A percentile compares a stretch with the other conserved stretches of the same genome.
Evolutionary conservation across 2,797 vertebrate species (phyloP).

Genomic region (Philypnodon macrostomus): DNA sequence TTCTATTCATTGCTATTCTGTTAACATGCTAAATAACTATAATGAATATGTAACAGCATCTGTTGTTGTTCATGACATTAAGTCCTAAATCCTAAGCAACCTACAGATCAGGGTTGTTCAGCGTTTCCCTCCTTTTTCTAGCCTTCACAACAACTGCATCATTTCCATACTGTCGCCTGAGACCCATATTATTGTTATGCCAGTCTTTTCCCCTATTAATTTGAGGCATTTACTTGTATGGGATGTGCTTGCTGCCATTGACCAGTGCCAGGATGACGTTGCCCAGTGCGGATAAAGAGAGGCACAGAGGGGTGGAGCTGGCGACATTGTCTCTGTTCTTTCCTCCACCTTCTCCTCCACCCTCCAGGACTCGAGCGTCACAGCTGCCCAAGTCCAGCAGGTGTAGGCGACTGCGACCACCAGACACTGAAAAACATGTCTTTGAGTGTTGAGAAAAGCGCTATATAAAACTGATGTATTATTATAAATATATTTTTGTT

Average conservation of each 20-base stretch:
- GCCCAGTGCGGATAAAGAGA: slow-evolving; percentile 92
- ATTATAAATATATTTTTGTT: too few relatives aligned
- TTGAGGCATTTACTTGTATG: slow-evolving; percentile 86
- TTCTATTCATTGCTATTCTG: slow-evolving; percentile 27
- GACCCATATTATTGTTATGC: not conserved
- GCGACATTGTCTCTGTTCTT: slow-evolving; percentile 83
- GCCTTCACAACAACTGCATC: slow-evolving; percentile 2
- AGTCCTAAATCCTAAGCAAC: slow-evolving; percentile 43
- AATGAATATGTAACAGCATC: slow-evolving; percentile 71
- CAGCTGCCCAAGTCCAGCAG: slow-evolving; percentile 97
- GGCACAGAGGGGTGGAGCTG: slow-evolving; percentile 83
- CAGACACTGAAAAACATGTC: slow-evolving; percentile 83
- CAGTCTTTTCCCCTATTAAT: slow-evolving; percentile 5
- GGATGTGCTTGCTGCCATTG: slow-evolving; percentile 98
- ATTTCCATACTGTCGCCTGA: slow-evolving; percentile 8
- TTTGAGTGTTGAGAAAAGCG: too few relatives aligned
- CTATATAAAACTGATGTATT: too few relatives aligned
- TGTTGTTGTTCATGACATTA: slow-evolving; percentile 67
- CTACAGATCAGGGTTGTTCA: slow-evolving; percentile 21
- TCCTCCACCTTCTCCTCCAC: slow-evolving; percentile 43
- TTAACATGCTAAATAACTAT: slow-evolving; percentile 47
- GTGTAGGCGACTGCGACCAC: slow-evolving; percentile 94
- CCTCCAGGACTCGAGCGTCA: slow-evolving; percentile 80
- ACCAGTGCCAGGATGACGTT: slow-evolving; percentile 97
- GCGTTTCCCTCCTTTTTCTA: slow-evolving; percentile 18